A percentile compares a stretch with the other conserved stretches of the same genome.
Evolutionary conservation across 2,797 vertebrate species (phyloP).

Genomic region (Distichodus sexfasciatus): DNA sequence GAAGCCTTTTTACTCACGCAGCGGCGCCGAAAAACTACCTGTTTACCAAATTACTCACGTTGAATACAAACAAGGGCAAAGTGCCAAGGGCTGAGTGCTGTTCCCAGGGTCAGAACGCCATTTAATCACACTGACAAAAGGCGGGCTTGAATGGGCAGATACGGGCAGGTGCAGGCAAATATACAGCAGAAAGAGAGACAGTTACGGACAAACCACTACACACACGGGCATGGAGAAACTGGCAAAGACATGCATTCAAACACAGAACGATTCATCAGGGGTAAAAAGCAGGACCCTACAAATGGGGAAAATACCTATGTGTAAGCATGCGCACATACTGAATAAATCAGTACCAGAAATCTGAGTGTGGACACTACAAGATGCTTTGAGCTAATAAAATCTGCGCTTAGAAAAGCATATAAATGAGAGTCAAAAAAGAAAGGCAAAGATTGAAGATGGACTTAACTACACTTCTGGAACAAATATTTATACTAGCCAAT

Average conservation of each 20-base stretch:
- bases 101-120: constrained; percentile 40
- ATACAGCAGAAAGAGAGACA: background rate
- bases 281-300: too few species aligned
- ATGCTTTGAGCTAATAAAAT: too few species aligned
- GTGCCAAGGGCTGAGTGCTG: background rate
- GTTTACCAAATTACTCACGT: constrained; percentile 38
- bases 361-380: too few species aligned
- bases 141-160: too few species aligned
- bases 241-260: background rate
- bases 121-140: constrained; percentile 47
- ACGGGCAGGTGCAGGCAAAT: background rate
- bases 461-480: too few species aligned
- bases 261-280: background rate
- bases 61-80: constrained; percentile 26
- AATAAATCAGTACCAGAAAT: too few species aligned
- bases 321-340: too few species aligned
- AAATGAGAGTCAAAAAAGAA: too few species aligned
- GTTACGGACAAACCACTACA: background rate
- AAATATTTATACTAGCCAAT: too few species aligned
- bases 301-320: too few species aligned
- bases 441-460: too few species aligned
- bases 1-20: constrained; percentile 7
- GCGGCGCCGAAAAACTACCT: constrained; percentile 13
- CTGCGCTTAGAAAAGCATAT: too few species aligned
- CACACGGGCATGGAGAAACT: background rate